These are phyloP conservation scores for Globodera rostochiensis DNA, from an alignment of 1,140 invertebrate genomes.

Conservation along the genomic window DNA sequence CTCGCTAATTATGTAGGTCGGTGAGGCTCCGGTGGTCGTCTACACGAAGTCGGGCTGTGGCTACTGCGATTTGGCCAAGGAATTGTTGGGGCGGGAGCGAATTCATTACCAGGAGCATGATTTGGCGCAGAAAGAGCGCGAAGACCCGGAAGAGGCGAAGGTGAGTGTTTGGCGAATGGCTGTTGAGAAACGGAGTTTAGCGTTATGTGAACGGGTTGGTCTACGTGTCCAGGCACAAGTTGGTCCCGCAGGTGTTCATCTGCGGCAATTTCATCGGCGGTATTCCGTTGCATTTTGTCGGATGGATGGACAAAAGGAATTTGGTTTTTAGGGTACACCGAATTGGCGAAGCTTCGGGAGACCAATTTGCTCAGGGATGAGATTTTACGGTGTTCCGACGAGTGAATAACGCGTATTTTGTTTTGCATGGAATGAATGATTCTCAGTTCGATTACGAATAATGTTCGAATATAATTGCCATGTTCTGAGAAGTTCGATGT, in stretches of 20 bases:
- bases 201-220: slow-evolving; percentile 47
- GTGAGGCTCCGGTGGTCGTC: slow-evolving; percentile 43
- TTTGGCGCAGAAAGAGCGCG: slow-evolving; percentile 36
- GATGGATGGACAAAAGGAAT: not conserved
- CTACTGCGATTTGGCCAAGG: slow-evolving; percentile 52
- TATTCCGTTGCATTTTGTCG: slow-evolving; percentile 21
- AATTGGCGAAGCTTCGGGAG: slow-evolving; percentile 45
- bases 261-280: slow-evolving; percentile 53
- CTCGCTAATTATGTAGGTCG: slow-evolving; percentile 41
- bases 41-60: slow-evolving; percentile 53
- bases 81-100: slow-evolving; percentile 44
- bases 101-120: slow-evolving; percentile 47
- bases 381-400: slow-evolving; percentile 38
- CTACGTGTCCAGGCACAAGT: slow-evolving; percentile 40
- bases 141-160: slow-evolving; percentile 37
- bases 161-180: slow-evolving; percentile 14
- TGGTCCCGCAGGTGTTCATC: slow-evolving; percentile 56
- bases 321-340: slow-evolving; percentile 44
- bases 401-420: slow-evolving; percentile 25
- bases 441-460: not conserved
- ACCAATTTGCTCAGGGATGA: slow-evolving; percentile 36
- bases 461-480: not conserved
- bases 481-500: slow-evolving; percentile 2
- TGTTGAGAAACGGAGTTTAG: slow-evolving; percentile 27
- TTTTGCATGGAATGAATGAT: not conserved